A percentile compares a stretch with the other conserved stretches of the same genome.
Evolutionary conservation across 1,140 invertebrate species (phyloP).

Genomic region (Drosophila elegans): DNA sequence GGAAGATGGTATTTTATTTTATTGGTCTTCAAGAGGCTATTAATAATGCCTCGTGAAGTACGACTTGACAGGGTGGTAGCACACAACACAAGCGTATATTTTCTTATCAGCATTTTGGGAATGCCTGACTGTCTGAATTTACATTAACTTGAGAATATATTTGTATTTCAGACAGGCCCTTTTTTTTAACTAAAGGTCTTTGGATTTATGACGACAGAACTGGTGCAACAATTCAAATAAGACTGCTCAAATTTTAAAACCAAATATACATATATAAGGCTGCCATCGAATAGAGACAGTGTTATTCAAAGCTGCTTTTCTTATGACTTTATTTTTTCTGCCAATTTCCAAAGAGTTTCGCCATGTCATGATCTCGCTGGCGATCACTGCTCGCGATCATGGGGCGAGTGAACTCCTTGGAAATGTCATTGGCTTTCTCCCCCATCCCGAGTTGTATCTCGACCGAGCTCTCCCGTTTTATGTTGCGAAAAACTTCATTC

Average conservation of each 20-base stretch:
- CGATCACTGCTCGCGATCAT: slow-evolving; percentile 22
- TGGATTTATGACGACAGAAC: background rate
- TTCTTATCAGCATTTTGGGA: slow-evolving; percentile 5
- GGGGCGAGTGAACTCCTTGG: slow-evolving; percentile 69
- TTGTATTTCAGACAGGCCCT: background rate
- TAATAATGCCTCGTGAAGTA: background rate
- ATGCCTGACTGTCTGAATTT: background rate
- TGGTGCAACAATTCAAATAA: too few relatives aligned
- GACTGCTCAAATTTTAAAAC: too few relatives aligned
- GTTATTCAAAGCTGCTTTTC: background rate
- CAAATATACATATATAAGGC: background rate
- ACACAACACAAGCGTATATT: background rate
- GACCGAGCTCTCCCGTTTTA: slow-evolving; percentile 18
- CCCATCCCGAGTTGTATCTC: slow-evolving; percentile 17
- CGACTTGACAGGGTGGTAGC: background rate
- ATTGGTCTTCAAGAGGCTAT: slow-evolving; percentile 3
- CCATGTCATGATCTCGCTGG: slow-evolving; percentile 55
- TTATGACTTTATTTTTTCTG: slow-evolving; percentile 18
- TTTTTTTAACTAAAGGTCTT: background rate
- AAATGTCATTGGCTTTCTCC: slow-evolving; percentile 76
- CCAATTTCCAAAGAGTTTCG: slow-evolving; percentile 47
- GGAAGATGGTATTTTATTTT: slow-evolving; percentile 13
- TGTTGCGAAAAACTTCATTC: slow-evolving; percentile 40
- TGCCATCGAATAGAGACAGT: background rate
- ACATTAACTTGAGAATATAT: background rate